Evolutionary conservation across 2,113 vertebrate genomes (phyloP), one percentile per base, ranked within the genome.

Genomic region (Sarotherodon lohbergeri): DNA sequence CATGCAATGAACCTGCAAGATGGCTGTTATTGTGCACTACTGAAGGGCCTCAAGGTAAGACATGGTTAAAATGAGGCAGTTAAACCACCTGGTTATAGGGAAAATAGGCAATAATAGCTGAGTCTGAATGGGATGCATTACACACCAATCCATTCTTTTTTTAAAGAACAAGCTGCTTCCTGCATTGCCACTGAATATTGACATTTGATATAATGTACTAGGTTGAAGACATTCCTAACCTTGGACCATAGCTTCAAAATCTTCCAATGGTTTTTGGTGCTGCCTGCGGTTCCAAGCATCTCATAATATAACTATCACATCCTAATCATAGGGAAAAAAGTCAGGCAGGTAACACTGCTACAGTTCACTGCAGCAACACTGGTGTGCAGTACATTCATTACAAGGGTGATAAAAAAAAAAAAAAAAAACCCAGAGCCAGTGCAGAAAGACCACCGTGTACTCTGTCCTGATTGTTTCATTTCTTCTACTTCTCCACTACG

Each of bases 321-420:
- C 6, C 2, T 82, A 41, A 87, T 82, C 61, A 66, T 11, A 43
- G 61, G 41, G 22, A 9, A 5, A 34, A 66, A 80, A 56, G 22
- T 81, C 12, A 68, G 39, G 11, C 68, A 80, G 81, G 86, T 88
- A 61, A 86, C 56, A 54, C 55, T 46, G 39, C 46, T 61, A 43
- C 29, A 68, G 63, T 22, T 68, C 34, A 39, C 14, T 83, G 81
- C 36, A 46, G 83, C 9, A 63, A 22, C 54, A 63, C 52, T 54
- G 61, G n/a, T 71, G 66, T 50, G 56, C 84, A 85, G 81, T 92
- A 81, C 50, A 86, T 91, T 92, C 73, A 89, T 90, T 90, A 84
- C 27, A 43, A 73, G 81, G 29, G 43, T 85, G 79, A 87, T 88
- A 55, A 86, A 89, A 93, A 73, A 87, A 89, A 89, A 66, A 22